phyloP scores from a whole-genome alignment of 2,797 vertebrate species.

The Coilia nasus region DNA sequence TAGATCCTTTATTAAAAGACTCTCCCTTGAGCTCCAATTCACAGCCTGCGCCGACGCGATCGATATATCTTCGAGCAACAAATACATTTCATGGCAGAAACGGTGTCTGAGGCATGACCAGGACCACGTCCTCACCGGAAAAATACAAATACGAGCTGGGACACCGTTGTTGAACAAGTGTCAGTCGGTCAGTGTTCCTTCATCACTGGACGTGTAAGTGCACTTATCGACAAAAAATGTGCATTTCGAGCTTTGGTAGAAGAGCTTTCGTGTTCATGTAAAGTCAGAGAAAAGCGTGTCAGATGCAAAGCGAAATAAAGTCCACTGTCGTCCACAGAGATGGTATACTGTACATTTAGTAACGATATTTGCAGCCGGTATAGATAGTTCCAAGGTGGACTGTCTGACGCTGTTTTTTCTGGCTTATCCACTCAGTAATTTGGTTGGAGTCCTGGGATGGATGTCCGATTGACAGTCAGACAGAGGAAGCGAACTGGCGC shows the following conservation, averaged over 20 bases:
- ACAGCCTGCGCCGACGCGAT: slow-evolving; percentile 21
- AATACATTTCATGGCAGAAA: slow-evolving; percentile 8
- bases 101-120: slow-evolving; percentile 14
- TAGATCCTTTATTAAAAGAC: slow-evolving; percentile 16
- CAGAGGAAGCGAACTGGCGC: slow-evolving; percentile 50
- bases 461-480: slow-evolving; percentile 50
- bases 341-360: slow-evolving; percentile 47
- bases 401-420: slow-evolving; percentile 54
- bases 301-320: slow-evolving; percentile 40
- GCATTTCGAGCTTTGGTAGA: slow-evolving; percentile 49
- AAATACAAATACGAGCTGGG: slow-evolving; percentile 13
- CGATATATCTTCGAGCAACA: slow-evolving; percentile 25
- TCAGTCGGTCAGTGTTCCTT: slow-evolving; percentile 37
- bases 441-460: slow-evolving; percentile 46
- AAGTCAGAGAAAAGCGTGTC: slow-evolving; percentile 32
- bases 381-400: slow-evolving; percentile 51
- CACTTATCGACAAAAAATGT: slow-evolving; percentile 58
- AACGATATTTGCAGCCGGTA: slow-evolving; percentile 32
- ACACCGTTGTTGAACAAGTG: slow-evolving; percentile 33
- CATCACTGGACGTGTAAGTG: slow-evolving; percentile 55
- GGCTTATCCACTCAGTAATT: slow-evolving; percentile 53
- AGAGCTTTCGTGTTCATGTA: slow-evolving; percentile 23
- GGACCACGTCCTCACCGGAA: slow-evolving; percentile 17
- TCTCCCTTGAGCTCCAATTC: slow-evolving; percentile 18
- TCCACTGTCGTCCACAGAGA: slow-evolving; percentile 50